Evolutionary conservation across 1,140 invertebrate species (phyloP).

Genomic region (Drosophila lini): DNA sequence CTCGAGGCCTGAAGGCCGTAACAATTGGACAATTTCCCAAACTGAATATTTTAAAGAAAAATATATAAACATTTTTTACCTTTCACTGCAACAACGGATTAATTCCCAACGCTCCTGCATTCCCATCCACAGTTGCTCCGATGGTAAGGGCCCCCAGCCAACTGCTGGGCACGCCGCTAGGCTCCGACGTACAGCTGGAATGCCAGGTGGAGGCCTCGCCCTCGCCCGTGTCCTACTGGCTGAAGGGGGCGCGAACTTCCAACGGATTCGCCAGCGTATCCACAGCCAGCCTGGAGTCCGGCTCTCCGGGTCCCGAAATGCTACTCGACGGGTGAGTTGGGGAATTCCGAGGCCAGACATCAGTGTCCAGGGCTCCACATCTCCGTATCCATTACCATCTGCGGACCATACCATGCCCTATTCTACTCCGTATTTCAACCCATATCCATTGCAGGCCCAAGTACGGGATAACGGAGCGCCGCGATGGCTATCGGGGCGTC

Average conservation of each 20-base stretch:
- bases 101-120: not conserved
- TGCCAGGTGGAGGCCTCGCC: conserved; percentile 94
- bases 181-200: conserved; percentile 91
- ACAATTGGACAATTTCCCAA: not conserved
- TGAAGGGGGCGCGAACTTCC: conserved; percentile 88
- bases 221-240: conserved; percentile 93
- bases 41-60: conserved; percentile 9
- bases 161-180: conserved; percentile 91
- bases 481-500: conserved; percentile 91
- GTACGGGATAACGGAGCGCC: conserved; percentile 92
- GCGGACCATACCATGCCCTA: conserved; percentile 5
- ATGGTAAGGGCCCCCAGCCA: conserved; percentile 93
- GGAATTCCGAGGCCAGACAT: conserved; percentile 26
- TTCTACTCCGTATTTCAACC: not conserved
- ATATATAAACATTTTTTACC: conserved; percentile 3
- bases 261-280: conserved; percentile 73
- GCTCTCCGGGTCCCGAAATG: conserved; percentile 87
- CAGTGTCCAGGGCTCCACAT: conserved; percentile 1
- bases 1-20: no score
- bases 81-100: conserved; percentile 9
- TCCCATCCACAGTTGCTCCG: conserved; percentile 88
- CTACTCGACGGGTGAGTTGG: conserved; percentile 89
- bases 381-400: conserved; percentile 24
- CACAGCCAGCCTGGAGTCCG: conserved; percentile 72
- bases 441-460: conserved; percentile 87